Evolutionary conservation across 2,888 invertebrate species (phyloP).

Genomic region (Lordiphosa andalusiaca): DNA sequence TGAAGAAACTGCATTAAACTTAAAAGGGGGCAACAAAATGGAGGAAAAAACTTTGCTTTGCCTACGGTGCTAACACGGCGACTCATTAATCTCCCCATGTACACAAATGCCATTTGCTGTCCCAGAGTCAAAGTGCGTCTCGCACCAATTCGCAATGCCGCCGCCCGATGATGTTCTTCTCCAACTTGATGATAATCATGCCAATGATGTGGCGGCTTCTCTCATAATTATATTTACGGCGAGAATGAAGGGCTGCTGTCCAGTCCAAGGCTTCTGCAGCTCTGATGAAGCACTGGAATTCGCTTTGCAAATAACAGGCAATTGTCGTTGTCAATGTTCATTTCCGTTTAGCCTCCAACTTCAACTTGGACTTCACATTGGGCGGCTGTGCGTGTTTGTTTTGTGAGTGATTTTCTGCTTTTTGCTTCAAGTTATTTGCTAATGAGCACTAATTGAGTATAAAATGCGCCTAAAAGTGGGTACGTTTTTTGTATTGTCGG

Average conservation of each 20-base stretch:
- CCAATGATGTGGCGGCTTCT: constrained; percentile 57
- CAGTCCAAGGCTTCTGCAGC: constrained; percentile 33
- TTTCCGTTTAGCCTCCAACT: constrained; percentile 68
- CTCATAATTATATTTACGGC: constrained; percentile 72
- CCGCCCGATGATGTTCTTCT: constrained; percentile 60
- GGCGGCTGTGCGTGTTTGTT: constrained; percentile 22
- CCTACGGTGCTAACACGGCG: no score
- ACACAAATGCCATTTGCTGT: constrained; percentile 46
- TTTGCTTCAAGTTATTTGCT: constrained; percentile 56
- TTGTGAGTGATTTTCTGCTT: constrained; percentile 50
- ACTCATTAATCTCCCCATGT: no score
- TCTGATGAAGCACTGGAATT: constrained; percentile 63
- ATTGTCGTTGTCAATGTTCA: constrained; percentile 78
- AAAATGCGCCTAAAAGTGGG: constrained; percentile 63
- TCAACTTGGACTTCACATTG: constrained; percentile 14
- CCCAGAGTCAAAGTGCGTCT: constrained; percentile 70
- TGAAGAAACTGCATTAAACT: no score
- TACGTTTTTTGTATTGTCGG: constrained; percentile 17
- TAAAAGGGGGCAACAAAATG: no score
- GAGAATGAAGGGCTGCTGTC: constrained; percentile 19
- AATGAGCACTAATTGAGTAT: constrained; percentile 73
- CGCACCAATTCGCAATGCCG: constrained; percentile 63
- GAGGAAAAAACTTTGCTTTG: no score
- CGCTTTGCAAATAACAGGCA: constrained; percentile 77
- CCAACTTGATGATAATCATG: constrained; percentile 67